Percentiles rank a stretch among this genome's conserved stretches.
phyloP scores from a whole-genome alignment of 1,140 invertebrate species.

The Drosophila novamexicana region DNA sequence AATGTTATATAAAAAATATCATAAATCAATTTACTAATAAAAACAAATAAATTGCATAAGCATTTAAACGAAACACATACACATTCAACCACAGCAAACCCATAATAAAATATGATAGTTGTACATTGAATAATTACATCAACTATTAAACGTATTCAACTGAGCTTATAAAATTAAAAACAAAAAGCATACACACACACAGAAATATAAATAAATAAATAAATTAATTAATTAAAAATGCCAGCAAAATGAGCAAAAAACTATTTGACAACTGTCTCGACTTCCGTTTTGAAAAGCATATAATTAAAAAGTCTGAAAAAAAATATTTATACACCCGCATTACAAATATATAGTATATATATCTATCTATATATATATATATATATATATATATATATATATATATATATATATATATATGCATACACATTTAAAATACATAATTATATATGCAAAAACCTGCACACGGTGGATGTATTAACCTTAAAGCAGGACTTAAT shows the following conservation, averaged over 20 bases:
- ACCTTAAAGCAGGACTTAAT: slow-evolving; percentile 2
- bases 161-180: slow-evolving; percentile 79
- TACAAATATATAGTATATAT: slow-evolving; percentile 41
- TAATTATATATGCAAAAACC: slow-evolving; percentile 13
- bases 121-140: slow-evolving; percentile 60
- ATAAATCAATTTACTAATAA: slow-evolving; percentile 67
- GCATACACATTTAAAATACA: slow-evolving; percentile 21
- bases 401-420: neutral
- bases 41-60: slow-evolving; percentile 30
- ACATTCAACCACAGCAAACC: slow-evolving; percentile 38
- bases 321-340: slow-evolving; percentile 40
- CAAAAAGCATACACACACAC: slow-evolving; percentile 19
- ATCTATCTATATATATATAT: slow-evolving; percentile 27
- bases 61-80: slow-evolving; percentile 38
- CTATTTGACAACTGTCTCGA: slow-evolving; percentile 74
- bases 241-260: slow-evolving; percentile 47
- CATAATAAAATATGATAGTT: slow-evolving; percentile 65
- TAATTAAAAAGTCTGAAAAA: slow-evolving; percentile 76
- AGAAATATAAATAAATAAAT: slow-evolving; percentile 19
- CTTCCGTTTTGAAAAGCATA: slow-evolving; percentile 71
- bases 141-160: slow-evolving; percentile 79
- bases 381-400: slow-evolving; percentile 13
- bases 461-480: slow-evolving; percentile 8
- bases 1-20: slow-evolving; percentile 84
- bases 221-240: slow-evolving; percentile 31